Evolutionary conservation across 2,888 invertebrate species (phyloP).

Genomic region (Cheilosia scutellata): DNA sequence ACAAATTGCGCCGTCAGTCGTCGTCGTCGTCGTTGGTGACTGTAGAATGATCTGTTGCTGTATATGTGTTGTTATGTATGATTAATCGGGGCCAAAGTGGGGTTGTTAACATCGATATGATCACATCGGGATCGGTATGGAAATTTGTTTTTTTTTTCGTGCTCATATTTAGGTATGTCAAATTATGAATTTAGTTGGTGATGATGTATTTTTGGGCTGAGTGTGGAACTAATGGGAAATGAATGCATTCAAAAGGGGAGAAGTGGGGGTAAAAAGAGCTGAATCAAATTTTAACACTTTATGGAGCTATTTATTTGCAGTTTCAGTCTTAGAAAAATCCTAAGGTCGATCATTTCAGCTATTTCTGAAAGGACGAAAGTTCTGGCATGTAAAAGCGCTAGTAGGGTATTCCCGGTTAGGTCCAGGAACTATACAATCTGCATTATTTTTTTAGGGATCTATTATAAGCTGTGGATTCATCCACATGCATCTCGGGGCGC

Average conservation of each 20-base stretch:
- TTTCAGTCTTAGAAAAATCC: not conserved
- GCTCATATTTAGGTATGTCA: constrained; percentile 4
- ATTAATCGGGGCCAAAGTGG: constrained; percentile 50
- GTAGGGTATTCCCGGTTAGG: too few species aligned
- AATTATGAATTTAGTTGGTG: not conserved
- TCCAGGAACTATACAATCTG: too few species aligned
- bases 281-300: not conserved
- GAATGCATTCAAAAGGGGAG: not conserved
- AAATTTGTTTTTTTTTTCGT: constrained; percentile 18
- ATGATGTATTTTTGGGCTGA: not conserved
- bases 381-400: too few species aligned
- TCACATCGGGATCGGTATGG: constrained; percentile 12
- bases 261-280: not conserved
- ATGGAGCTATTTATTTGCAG: too few species aligned
- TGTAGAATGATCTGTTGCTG: constrained; percentile 3
- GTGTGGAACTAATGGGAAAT: not conserved
- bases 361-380: too few species aligned
- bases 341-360: not conserved
- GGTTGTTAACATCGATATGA: constrained; percentile 47
- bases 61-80: constrained; percentile 30
- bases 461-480: too few species aligned
- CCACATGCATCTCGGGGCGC: too few species aligned
- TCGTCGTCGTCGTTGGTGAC: not conserved
- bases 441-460: too few species aligned
- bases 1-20: constrained; percentile 22